These are phyloP conservation scores for Ataeniobius toweri DNA, from an alignment of 2,797 vertebrate species.

Conservation along the genomic window DNA sequence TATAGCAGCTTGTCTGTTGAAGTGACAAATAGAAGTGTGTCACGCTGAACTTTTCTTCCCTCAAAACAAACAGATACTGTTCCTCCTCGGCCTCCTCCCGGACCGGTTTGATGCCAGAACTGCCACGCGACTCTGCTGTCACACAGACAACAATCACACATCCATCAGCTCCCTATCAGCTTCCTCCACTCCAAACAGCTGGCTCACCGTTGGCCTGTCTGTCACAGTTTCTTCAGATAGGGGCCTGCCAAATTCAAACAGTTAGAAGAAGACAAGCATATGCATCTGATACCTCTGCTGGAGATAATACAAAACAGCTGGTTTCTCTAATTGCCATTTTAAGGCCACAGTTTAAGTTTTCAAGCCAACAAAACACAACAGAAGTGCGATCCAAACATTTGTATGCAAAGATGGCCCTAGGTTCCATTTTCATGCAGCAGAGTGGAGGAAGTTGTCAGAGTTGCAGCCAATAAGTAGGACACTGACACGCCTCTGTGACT, in stretches of 20 bases:
- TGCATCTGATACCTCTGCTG: constrained; percentile 5
- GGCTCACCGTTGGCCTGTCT: constrained; percentile 22
- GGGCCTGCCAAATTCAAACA: constrained; percentile 29
- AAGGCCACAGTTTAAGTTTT: not conserved
- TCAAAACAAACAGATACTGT: constrained; percentile 66
- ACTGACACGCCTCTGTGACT: constrained; percentile 44
- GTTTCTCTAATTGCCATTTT: constrained; percentile 3
- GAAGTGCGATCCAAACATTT: constrained; percentile 8
- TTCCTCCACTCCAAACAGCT: constrained; percentile 25
- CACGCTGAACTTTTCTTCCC: constrained; percentile 39
- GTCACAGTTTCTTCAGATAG: constrained; percentile 23
- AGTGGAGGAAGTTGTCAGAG: constrained; percentile 27
- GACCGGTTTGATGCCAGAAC: constrained; percentile 62
- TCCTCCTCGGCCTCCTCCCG: constrained; percentile 43
- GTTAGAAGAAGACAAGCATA: constrained; percentile 12
- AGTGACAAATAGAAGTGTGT: constrained; percentile 51
- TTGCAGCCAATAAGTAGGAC: not conserved
- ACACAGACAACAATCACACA: constrained; percentile 33
- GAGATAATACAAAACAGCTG: no score
- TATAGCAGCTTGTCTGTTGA: constrained; percentile 29
- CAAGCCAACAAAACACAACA: constrained; percentile 15
- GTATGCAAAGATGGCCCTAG: constrained; percentile 9
- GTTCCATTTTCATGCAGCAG: not conserved
- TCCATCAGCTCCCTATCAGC: constrained; percentile 64
- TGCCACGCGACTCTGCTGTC: constrained; percentile 54